Evolutionary conservation across 1,140 invertebrate species (phyloP).

Genomic region (Calephelis virginiensis): DNA sequence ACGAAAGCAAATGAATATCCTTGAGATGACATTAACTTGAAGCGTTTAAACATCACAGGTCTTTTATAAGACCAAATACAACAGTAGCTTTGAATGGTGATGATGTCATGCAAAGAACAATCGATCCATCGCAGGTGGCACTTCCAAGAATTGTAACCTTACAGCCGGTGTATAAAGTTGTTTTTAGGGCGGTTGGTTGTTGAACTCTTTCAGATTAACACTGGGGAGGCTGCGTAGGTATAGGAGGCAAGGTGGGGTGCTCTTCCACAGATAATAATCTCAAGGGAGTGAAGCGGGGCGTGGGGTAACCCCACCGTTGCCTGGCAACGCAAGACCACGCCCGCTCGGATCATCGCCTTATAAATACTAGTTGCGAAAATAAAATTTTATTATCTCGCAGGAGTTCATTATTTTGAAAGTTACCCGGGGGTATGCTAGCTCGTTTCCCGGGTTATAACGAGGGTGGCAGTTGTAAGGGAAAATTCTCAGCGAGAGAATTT

Average conservation of each 20-base stretch:
- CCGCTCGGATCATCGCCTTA: constrained; percentile 62
- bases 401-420: constrained; percentile 68
- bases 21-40: too few species aligned
- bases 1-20: too few species aligned
- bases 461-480: constrained; percentile 40
- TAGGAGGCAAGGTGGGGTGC: constrained; percentile 60
- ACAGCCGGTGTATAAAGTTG: constrained; percentile 25
- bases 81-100: constrained; percentile 77
- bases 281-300: constrained; percentile 63
- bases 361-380: constrained; percentile 70
- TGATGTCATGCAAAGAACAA: constrained; percentile 3
- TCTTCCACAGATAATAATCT: constrained; percentile 68
- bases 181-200: constrained; percentile 30
- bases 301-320: constrained; percentile 56
- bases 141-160: constrained; percentile 24
- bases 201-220: constrained; percentile 70
- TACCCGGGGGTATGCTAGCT: constrained; percentile 44
- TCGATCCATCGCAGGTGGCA: constrained; percentile 16
- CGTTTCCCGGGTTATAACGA: constrained; percentile 53
- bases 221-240: constrained; percentile 57
- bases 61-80: constrained; percentile 47
- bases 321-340: constrained; percentile 60
- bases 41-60: constrained; percentile 39
- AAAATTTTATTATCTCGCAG: constrained; percentile 72
- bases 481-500: constrained; percentile 38